Evolutionary conservation across 2,797 vertebrate genomes (phyloP), one percentile per base, ranked within the genome.

Genomic region (Chelmon rostratus): DNA sequence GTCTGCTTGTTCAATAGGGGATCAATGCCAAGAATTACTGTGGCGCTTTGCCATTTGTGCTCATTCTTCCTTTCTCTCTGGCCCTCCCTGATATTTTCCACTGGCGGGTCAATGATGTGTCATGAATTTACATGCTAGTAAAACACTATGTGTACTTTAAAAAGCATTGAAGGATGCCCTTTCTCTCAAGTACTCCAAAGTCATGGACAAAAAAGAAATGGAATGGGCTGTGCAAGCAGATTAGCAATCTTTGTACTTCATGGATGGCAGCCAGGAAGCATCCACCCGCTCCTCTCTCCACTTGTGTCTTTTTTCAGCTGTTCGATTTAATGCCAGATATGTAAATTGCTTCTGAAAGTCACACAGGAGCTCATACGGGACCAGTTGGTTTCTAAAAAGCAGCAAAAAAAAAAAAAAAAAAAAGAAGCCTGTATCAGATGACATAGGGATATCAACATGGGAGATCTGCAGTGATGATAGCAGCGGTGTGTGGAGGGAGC

Each of bases 241-340:
- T 85, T 76, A 84, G 64, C 38, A 53, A 84, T 77, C 57, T 84
- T 78, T 86, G 78, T 53, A 40, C 40, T 53, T 79, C 5, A 42
- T 81, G 86, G 86, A 89, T 19, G 40, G 19, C 59, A 58, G 90
- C 85, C 88, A 92, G 76, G 25, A 86, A 68, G 42, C 73, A 53
- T 90, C 73, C 10, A 87, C 71, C 80, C 33, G 5, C 59, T 79
- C 35, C 63, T 52, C 58, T 73, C 74, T 53, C 18, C 53, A 68
- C 73, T 82, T 84, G 76, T 73, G 73, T 76, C 86, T 86, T 89
- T 86, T 83, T 88, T 75, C 81, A 90, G 91, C 91, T 87, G 85
- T 88, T 88, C 37, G 69, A 90, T 91, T 88, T 83, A 69, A 87
- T 76, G 84, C 78, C 83, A 87, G 89, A 91, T 90, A 90, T 89